Percentiles rank a stretch among this genome's conserved stretches.
Conservation (phyloP, 2,888 invertebrate genomes). For the Minunthozetes semirufus region DNA sequence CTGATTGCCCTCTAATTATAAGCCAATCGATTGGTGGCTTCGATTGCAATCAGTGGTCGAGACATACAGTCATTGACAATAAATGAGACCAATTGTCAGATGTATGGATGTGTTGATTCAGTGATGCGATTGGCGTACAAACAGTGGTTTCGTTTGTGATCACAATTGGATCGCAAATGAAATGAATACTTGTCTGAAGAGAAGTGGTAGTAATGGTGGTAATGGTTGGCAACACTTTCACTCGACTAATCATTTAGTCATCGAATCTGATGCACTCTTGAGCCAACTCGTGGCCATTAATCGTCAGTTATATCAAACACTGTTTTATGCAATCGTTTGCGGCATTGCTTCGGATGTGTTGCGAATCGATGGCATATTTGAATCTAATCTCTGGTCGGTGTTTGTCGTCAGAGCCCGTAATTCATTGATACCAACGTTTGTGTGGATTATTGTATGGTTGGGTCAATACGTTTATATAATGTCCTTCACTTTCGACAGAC, state of each 20-base stretch:
- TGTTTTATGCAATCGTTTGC: conserved; percentile 10
- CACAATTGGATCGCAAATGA: neutral
- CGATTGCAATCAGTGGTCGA: neutral
- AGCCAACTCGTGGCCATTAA: conserved; percentile 6
- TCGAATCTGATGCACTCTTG: neutral
- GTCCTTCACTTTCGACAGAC: conserved; percentile 25
- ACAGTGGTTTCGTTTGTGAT: neutral
- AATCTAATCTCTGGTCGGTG: neutral
- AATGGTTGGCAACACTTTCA: conserved; percentile 17
- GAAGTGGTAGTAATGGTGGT: neutral
- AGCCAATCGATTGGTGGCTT: neutral
- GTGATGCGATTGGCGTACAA: neutral
- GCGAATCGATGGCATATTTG: neutral
- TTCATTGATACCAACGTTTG: conserved; percentile 19
- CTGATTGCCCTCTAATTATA: too few species aligned
- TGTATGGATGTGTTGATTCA: neutral
- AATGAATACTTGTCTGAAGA: neutral
- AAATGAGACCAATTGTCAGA: neutral
- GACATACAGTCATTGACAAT: neutral
- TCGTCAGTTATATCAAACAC: neutral
- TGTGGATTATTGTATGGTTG: neutral
- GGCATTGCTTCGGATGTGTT: neutral
- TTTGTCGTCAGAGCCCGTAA: conserved; percentile 24
- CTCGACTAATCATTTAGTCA: neutral
- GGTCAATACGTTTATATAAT: conserved; percentile 24